Evolutionary conservation across 2,888 invertebrate species (phyloP).

Genomic region (Spialia ferax): DNA sequence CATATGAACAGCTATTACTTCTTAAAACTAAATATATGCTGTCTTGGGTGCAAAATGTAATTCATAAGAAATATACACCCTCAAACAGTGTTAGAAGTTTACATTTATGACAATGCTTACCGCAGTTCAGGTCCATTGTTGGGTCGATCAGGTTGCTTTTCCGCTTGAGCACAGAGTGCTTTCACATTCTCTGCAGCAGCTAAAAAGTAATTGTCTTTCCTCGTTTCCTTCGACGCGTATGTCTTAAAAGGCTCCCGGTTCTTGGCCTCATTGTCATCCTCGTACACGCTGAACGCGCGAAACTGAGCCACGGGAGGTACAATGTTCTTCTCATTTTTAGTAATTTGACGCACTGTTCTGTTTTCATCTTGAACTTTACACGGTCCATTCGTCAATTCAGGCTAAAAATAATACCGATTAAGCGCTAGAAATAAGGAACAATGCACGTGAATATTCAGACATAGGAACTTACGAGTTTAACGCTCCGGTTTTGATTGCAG

Average conservation of each 20-base stretch:
- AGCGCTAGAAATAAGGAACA: constrained; percentile 34
- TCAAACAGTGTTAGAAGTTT: not conserved
- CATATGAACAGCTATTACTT: not conserved
- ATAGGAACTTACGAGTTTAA: constrained; percentile 82
- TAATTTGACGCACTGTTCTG: constrained; percentile 73
- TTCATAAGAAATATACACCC: not conserved
- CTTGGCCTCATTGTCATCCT: constrained; percentile 83
- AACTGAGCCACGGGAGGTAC: constrained; percentile 90
- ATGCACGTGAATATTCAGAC: constrained; percentile 39
- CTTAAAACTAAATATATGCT: not conserved
- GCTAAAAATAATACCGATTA: constrained; percentile 55
- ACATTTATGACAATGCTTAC: constrained; percentile 8
- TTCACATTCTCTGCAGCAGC: constrained; percentile 71
- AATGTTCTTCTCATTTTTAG: constrained; percentile 81
- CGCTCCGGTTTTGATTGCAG: constrained; percentile 81
- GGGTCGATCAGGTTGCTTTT: constrained; percentile 69
- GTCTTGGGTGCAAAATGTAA: not conserved
- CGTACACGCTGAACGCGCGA: constrained; percentile 92
- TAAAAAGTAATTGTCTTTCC: constrained; percentile 68
- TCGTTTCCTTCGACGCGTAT: constrained; percentile 73
- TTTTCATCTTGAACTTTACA: constrained; percentile 82
- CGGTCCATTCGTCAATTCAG: constrained; percentile 77
- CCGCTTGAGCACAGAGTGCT: constrained; percentile 65
- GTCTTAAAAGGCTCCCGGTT: constrained; percentile 78
- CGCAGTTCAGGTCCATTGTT: constrained; percentile 57